Conservation (phyloP, 2,113 vertebrate species). For the Sander vitreus region DNA sequence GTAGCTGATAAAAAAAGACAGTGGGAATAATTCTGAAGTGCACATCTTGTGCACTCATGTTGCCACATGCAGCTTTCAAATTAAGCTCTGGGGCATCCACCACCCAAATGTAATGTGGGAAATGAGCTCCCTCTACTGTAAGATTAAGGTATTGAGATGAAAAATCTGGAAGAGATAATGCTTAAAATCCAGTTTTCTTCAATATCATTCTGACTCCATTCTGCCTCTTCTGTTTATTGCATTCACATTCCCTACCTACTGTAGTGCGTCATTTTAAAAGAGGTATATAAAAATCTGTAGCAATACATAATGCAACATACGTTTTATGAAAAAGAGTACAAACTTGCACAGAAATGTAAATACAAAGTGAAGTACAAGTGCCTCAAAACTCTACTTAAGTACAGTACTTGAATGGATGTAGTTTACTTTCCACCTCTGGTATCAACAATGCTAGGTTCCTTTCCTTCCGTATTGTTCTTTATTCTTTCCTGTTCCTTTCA, state of each 20-base stretch:
- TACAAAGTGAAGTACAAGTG: not conserved
- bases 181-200: not conserved
- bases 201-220: not conserved
- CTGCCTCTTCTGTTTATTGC: not conserved
- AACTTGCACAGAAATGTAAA: not conserved
- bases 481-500: not conserved
- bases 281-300: not conserved
- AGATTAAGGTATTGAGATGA: not conserved
- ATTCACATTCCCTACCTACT: not conserved
- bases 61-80: conserved; percentile 23
- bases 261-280: not conserved
- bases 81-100: not conserved
- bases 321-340: not conserved
- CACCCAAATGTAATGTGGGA: conserved; percentile 3
- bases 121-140: conserved; percentile 65
- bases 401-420: not conserved
- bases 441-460: not conserved
- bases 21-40: not conserved
- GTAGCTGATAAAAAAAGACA: conserved; percentile 27
- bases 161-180: not conserved
- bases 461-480: not conserved
- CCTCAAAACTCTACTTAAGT: not conserved
- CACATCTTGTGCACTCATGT: conserved; percentile 13
- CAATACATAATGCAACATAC: not conserved
- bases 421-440: not conserved